Base-by-base conservation (phyloP, 2,888 invertebrate genomes). In the Campoplex capitator region DNA sequence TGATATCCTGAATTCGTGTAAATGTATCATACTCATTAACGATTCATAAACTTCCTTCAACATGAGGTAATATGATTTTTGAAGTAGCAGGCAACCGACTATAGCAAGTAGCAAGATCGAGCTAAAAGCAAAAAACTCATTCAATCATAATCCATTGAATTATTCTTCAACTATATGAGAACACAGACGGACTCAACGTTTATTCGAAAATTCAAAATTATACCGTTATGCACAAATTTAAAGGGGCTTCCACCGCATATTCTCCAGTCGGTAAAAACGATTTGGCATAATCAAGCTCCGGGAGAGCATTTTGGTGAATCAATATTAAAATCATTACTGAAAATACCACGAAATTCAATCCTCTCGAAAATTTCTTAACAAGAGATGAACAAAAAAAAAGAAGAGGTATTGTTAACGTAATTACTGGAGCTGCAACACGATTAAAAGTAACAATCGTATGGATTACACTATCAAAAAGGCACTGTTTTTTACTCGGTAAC, bases 381-480 rank as follows among this genome's bases (percentile, higher is more conserved):
- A 32, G 32, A 32, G 0, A 62, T 2, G 16, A 16, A 58, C 56
- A 28, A 28, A 28, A 16, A 62, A 32, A 28, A 16, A 32, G 16
- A 62, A 16, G 32, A 62, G 1, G 16, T 32, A 32, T 62, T 6
- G 16, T 32, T 58, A 16, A 16, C 3, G 62, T 6, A 32, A 32
- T 32, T 7, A 62, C 6, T 62, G 32, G 16, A 28, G 16, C 62
- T 62, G 62, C 16, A 16, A 32, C 2, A 62, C 32, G 32, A 32
- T 62, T 32, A 16, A 16, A 62, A 62, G 62, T 62, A 32, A 62
- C 62, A 38, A 65, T 51, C 38, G 67, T n/a, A 11, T 28, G 38
- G 28, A 76, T 67, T 68, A 76, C 67, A 16, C 51, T 65, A 65
- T 81, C 74, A 74, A 74, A 65, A 56, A 9, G 13, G 54, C 42